Conservation (phyloP, 2,797 vertebrate species). For the Buceros bicornis region DNA sequence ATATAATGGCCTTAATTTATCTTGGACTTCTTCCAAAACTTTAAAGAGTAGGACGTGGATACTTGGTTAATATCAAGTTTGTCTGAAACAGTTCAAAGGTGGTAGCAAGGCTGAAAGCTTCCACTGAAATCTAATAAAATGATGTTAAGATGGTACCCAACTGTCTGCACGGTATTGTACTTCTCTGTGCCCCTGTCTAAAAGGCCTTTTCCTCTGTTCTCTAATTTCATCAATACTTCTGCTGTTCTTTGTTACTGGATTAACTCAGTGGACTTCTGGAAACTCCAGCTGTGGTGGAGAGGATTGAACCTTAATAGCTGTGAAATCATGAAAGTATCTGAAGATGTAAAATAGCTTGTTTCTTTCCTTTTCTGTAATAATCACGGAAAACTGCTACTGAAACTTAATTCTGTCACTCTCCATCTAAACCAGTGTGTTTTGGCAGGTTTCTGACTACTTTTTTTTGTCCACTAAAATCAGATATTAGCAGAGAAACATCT, state of each 20-base stretch:
- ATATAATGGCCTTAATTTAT: conserved; percentile 50
- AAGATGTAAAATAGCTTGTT: not conserved
- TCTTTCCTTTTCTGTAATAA: not conserved
- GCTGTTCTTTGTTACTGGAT: conserved; percentile 1
- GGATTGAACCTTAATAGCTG: not conserved
- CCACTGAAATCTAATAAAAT: not conserved
- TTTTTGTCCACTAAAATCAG: not conserved
- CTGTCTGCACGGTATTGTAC: not conserved
- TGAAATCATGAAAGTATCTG: not conserved
- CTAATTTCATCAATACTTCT: conserved; percentile 10
- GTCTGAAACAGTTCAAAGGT: conserved; percentile 46
- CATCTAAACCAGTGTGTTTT: not conserved
- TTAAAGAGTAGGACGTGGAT: not conserved
- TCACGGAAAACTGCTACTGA: not conserved
- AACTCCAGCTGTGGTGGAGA: not conserved
- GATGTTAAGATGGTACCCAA: not conserved
- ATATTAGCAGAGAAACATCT: not conserved
- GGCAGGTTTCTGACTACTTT: not conserved
- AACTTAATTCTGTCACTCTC: not conserved
- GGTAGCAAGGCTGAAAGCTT: conserved; percentile 18
- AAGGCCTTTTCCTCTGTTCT: not conserved
- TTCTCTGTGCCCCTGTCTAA: not conserved
- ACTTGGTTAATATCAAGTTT: conserved; percentile 56
- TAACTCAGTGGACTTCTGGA: conserved; percentile 6
- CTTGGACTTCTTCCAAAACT: conserved; percentile 55